Percentiles rank a stretch among this genome's conserved stretches.
phyloP scores from a whole-genome alignment of 2,888 invertebrate genomes.

The Zygogramma bicolorata region DNA sequence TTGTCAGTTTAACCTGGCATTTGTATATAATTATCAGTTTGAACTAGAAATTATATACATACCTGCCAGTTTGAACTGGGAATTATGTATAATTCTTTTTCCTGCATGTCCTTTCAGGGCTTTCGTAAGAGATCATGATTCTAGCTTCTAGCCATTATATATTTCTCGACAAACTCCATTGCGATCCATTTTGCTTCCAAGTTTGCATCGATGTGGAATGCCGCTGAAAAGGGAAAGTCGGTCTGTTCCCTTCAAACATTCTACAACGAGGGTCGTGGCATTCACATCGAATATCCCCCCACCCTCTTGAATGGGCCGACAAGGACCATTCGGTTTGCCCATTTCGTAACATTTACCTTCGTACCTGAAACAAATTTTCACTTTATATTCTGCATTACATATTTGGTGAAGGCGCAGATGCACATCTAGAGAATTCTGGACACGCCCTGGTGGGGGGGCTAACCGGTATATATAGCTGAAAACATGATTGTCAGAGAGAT shows the following conservation, averaged over 20 bases:
- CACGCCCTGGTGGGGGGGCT: no score
- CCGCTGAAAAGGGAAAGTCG: constrained; percentile 53
- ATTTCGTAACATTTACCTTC: constrained; percentile 68
- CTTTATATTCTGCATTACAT: constrained; percentile 32
- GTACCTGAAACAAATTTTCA: constrained; percentile 61
- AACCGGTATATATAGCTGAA: no score
- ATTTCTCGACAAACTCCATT: constrained; percentile 51
- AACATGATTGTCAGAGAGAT: no score
- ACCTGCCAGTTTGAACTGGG: no score
- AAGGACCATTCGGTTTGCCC: constrained; percentile 64
- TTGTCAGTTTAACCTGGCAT: no score
- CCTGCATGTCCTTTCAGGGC: no score
- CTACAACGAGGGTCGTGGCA: constrained; percentile 70
- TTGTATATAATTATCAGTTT: no score
- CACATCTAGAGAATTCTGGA: no score
- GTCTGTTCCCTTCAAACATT: constrained; percentile 68
- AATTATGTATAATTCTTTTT: no score
- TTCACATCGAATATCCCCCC: constrained; percentile 72
- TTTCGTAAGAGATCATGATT: no score
- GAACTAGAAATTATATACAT: no score
- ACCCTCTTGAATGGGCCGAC: constrained; percentile 64
- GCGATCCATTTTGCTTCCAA: constrained; percentile 57
- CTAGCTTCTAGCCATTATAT: constrained; percentile 38
- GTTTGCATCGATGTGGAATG: constrained; percentile 52
- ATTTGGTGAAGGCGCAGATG: no score